Evolutionary conservation across 2,113 vertebrate genomes (phyloP).

Genomic region (Colius striatus): DNA sequence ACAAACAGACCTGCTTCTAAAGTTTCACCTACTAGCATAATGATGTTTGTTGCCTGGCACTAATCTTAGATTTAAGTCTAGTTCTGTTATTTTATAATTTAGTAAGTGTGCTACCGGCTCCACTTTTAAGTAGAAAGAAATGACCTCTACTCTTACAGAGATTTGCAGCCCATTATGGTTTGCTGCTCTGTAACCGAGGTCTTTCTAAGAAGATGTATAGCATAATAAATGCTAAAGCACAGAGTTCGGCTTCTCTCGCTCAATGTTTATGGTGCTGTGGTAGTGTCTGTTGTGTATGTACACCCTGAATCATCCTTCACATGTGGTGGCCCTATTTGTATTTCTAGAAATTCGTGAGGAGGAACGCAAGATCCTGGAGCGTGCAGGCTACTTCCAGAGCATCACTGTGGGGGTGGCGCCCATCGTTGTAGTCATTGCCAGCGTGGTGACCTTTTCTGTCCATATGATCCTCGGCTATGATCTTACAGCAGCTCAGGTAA

Average conservation of each 20-base stretch:
- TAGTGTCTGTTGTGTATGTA: not conserved
- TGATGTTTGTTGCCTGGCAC: not conserved
- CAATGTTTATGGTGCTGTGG: not conserved
- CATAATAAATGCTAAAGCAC: not conserved
- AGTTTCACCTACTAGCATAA: not conserved
- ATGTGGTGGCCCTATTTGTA: not conserved
- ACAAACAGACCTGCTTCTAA: not conserved
- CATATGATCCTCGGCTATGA: slow-evolving; percentile 93
- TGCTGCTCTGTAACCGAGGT: not conserved
- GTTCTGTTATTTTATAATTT: not conserved
- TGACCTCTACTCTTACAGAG: not conserved
- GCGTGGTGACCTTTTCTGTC: slow-evolving; percentile 90
- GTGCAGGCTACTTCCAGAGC: slow-evolving; percentile 92
- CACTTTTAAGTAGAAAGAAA: not conserved
- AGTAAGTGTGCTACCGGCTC: not conserved
- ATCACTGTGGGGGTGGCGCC: slow-evolving; percentile 92
- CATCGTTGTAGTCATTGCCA: slow-evolving; percentile 92
- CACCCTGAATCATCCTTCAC: not conserved
- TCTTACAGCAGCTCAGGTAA: slow-evolving; percentile 90
- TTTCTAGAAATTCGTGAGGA: slow-evolving; percentile 86
- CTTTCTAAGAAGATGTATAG: not conserved
- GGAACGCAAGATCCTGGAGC: slow-evolving; percentile 85
- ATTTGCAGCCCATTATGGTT: not conserved
- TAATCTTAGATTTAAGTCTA: not conserved
- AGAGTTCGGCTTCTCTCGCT: not conserved